Base-by-base conservation (phyloP, 2,797 vertebrate genomes). In the Australoheros facetus region DNA sequence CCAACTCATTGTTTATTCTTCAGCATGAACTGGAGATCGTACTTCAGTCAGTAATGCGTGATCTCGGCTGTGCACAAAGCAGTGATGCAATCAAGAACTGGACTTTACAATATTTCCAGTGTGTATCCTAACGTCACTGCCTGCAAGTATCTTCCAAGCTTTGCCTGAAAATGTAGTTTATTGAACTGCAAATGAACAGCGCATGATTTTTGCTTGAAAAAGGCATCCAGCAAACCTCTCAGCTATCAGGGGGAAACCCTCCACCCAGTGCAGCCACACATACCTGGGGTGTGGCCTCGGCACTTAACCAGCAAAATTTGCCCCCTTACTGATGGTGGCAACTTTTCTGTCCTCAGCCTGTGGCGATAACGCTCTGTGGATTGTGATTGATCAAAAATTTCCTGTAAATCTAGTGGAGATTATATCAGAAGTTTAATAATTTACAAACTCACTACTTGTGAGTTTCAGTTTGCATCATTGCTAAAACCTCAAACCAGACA, bases 1-100 rank as follows among this genome's bases (percentile, higher is more conserved):
- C 9, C 9, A 39, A 28, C 39, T 2, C 0, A 0, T 42, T 0
- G 1, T 62, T 26, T 26, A 1, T 5, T 26, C 26, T 45, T 26
- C 21, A 45, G 21, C 21, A 3, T 10, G 45, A 19, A 3, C 17
- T 51, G 48, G 48, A 51, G 48, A 19, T 19, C 19, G 21, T 19
- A 11, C 45, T 14, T 16, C 48, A 45, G 45, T 48, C 19, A 21
- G 51, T n/a, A n/a, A 53, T n/a, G 4, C 8, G 19, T 53, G 51
- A 17, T 48, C 45, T 16, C 5, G 2, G 45, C 45, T 48, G 45
- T 16, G 14, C 14, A 17, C 51, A 11, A n/a, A 48, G 45, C 16
- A 48, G 45, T 66, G 60, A 66, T 0, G 14, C 1, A 28, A 28
- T 66, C 0, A 1, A 23, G 23, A 66, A 48, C 39, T 1, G 39